phyloP scores from a whole-genome alignment of 2,113 vertebrate species.

The Capricornis sumatraensis region DNA sequence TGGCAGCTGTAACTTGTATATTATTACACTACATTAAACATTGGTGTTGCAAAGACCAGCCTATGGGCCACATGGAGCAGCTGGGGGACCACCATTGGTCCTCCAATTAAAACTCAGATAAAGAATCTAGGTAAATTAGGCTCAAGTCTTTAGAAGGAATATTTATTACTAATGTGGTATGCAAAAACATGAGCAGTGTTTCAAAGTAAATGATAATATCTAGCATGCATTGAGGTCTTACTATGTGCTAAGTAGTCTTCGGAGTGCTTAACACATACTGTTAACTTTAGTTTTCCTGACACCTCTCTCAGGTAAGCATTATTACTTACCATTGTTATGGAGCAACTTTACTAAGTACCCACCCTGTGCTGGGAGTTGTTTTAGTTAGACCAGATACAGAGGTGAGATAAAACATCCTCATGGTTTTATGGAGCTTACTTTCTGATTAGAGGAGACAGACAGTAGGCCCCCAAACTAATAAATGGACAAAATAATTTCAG shows the following conservation, averaged over 20 bases:
- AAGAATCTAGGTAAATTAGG: background rate
- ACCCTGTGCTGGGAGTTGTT: background rate
- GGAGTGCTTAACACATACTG: background rate
- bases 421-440: background rate
- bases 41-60: constrained; percentile 33
- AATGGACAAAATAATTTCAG: background rate
- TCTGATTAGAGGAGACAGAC: background rate
- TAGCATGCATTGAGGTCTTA: background rate
- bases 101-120: background rate
- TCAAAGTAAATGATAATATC: background rate
- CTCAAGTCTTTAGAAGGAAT: background rate
- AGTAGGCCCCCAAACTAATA: background rate
- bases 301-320: background rate
- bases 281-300: background rate
- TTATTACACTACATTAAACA: constrained; percentile 56
- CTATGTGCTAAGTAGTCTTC: background rate
- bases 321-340: background rate
- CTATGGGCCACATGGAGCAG: background rate
- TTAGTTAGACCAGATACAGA: background rate
- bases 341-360: background rate
- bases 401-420: background rate
- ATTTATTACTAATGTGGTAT: background rate
- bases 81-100: background rate
- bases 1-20: constrained; percentile 66
- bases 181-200: background rate